Evolutionary conservation across 1,140 invertebrate genomes (phyloP).

Genomic region (Oryzaephilus surinamensis): DNA sequence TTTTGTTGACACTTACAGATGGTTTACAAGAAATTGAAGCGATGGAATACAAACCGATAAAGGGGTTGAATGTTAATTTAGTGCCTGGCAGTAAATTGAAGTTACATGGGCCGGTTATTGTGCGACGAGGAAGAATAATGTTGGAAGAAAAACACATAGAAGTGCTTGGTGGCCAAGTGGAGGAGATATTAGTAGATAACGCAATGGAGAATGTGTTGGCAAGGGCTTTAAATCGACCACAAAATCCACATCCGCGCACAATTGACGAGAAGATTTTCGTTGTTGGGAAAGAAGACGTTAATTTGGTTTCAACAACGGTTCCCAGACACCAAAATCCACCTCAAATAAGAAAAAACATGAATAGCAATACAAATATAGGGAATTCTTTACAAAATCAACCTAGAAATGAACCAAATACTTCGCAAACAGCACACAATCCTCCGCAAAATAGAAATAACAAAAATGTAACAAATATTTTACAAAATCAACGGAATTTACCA

Average conservation of each 20-base stretch:
- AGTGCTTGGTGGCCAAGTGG: constrained; percentile 66
- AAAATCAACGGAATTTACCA: constrained; percentile 7
- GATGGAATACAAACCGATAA: constrained; percentile 62
- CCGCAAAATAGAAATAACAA: not conserved
- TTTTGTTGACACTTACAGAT: constrained; percentile 66
- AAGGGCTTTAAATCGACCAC: constrained; percentile 40
- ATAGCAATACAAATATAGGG: no score
- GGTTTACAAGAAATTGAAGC: constrained; percentile 57
- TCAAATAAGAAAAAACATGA: no score
- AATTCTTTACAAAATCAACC: no score
- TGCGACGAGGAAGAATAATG: constrained; percentile 58
- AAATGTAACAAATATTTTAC: no score
- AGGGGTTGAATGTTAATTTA: constrained; percentile 46
- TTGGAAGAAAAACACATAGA: constrained; percentile 51
- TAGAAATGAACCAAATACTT: no score
- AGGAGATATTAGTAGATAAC: constrained; percentile 46
- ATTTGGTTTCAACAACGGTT: no score
- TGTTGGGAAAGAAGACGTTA: constrained; percentile 2
- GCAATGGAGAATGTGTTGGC: constrained; percentile 50
- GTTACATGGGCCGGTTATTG: constrained; percentile 49
- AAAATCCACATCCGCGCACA: constrained; percentile 39
- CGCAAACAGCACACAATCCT: not conserved
- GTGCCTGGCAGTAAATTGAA: constrained; percentile 54
- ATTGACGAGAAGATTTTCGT: constrained; percentile 22
- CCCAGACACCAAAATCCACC: no score